phyloP scores from a whole-genome alignment of 2,113 vertebrate genomes.

The Calypte anna region DNA sequence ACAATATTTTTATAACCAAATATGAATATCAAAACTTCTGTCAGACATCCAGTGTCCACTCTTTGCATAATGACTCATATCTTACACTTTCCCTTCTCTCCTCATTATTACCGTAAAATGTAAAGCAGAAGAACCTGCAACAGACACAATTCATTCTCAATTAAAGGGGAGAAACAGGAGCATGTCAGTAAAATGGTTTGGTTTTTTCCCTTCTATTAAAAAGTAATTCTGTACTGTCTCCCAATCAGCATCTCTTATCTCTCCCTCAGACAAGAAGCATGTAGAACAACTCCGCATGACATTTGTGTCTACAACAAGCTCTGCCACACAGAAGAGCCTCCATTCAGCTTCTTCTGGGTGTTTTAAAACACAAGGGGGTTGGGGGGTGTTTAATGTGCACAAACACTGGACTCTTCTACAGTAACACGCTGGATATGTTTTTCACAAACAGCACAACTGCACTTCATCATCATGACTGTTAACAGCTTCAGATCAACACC shows the following conservation, averaged over 20 bases:
- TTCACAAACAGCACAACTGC: background rate
- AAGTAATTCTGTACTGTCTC: background rate
- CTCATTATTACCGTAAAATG: constrained; percentile 7
- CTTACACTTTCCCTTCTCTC: background rate
- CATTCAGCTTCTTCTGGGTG: background rate
- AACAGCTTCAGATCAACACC: background rate
- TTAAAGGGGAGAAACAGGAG: constrained; percentile 2
- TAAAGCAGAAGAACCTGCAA: constrained; percentile 14
- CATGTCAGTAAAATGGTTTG: background rate
- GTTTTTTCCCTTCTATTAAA: background rate
- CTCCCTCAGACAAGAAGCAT: constrained; percentile 4
- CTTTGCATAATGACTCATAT: constrained; percentile 5
- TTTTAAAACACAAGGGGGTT: too few relatives aligned
- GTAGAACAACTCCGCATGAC: background rate
- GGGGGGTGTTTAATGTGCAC: background rate
- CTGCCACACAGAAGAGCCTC: background rate
- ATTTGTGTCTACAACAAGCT: background rate
- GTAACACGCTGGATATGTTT: background rate
- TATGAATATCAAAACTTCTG: background rate
- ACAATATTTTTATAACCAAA: background rate
- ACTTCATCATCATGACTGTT: background rate
- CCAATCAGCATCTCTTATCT: background rate
- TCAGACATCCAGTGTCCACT: background rate
- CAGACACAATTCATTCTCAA: background rate
- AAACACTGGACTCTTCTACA: background rate